These are phyloP conservation scores for Melanotaenia maccullochi DNA, from an alignment of 2,797 vertebrate genomes.

Conservation along the genomic window DNA sequence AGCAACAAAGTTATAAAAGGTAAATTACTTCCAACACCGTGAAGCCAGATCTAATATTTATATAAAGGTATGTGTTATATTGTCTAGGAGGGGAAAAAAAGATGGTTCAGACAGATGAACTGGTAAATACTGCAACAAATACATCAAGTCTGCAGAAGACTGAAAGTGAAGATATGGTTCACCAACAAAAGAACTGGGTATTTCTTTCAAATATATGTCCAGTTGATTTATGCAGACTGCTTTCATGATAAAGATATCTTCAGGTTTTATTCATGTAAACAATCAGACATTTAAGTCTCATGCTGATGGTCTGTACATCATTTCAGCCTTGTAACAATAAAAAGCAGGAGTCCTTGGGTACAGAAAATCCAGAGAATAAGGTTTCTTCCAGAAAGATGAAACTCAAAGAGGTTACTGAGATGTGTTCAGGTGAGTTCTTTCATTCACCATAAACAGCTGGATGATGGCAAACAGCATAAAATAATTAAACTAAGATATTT, in stretches of 20 bases:
- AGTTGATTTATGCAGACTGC: background rate
- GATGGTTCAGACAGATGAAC: conserved; percentile 55
- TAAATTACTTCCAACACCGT: background rate
- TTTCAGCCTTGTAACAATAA: conserved; percentile 12
- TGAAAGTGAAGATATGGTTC: conserved; percentile 7
- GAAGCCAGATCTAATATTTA: background rate
- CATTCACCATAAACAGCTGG: background rate
- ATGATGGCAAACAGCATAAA: background rate
- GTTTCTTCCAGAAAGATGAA: conserved; percentile 15
- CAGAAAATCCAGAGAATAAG: background rate
- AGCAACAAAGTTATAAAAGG: conserved; percentile 42
- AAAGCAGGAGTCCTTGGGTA: conserved; percentile 4
- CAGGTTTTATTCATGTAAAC: background rate
- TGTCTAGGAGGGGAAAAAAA: conserved; percentile 55
- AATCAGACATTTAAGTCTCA: background rate
- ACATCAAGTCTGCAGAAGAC: background rate
- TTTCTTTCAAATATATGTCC: background rate
- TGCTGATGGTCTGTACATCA: background rate
- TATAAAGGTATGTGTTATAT: conserved; percentile 1
- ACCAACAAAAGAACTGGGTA: conserved; percentile 15
- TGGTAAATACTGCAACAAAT: background rate
- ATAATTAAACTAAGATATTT: background rate
- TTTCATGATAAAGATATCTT: background rate
- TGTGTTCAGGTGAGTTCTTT: conserved; percentile 11
- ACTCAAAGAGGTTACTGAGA: conserved; percentile 6